phyloP scores from a whole-genome alignment of 2,113 vertebrate genomes.

The Corythornis vintsioides region DNA sequence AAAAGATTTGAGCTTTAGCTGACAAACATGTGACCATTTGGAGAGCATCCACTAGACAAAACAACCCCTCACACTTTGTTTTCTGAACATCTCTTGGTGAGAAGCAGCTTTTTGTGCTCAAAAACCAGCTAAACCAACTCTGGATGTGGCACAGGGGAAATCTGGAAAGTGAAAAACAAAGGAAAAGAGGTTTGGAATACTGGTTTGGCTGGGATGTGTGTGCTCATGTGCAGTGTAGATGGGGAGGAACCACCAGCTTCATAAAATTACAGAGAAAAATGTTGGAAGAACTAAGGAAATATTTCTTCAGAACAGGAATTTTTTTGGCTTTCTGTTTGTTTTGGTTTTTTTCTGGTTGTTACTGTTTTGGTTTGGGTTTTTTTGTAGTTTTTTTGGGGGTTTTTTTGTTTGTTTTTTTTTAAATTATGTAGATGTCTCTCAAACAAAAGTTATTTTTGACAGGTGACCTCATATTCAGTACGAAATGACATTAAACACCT shows the following conservation, averaged over 20 bases:
- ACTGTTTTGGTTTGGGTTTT: no score
- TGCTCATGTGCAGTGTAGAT: background rate
- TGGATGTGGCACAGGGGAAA: background rate
- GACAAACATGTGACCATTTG: background rate
- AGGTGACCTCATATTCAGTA: background rate
- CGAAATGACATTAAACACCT: background rate
- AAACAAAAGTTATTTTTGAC: background rate
- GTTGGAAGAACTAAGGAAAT: background rate
- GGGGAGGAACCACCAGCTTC: background rate
- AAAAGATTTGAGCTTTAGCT: slow-evolving; percentile 22
- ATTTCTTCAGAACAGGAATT: background rate
- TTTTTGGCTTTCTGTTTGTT: background rate
- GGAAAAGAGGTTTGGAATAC: background rate
- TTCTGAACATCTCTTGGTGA: background rate
- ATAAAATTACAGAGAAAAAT: background rate
- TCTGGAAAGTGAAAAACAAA: background rate
- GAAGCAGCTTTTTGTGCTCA: background rate
- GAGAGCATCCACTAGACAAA: background rate
- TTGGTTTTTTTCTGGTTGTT: no score
- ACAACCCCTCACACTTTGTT: background rate
- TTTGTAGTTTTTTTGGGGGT: no score
- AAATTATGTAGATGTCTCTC: background rate
- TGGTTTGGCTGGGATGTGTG: background rate
- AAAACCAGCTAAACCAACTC: background rate
- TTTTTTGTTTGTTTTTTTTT: background rate